A percentile compares a stretch with the other conserved stretches of the same genome.
Evolutionary conservation across 1,140 invertebrate species (phyloP).

Genomic region (Protaetia brevitarsis): DNA sequence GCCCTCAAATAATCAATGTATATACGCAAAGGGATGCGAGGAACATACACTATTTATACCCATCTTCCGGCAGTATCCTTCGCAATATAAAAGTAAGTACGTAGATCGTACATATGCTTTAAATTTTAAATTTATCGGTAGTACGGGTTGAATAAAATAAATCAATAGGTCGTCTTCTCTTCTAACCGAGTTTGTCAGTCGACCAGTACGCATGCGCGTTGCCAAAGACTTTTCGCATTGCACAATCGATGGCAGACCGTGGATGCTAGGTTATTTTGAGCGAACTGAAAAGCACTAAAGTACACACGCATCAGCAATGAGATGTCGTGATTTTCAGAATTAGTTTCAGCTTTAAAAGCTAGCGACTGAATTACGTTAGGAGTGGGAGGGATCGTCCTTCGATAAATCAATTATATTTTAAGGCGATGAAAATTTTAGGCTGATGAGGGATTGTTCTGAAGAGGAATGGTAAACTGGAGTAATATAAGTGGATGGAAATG

Average conservation of each 20-base stretch:
- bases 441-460: too few species aligned
- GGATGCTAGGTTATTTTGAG: not conserved
- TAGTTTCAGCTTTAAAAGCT: not conserved
- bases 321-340: not conserved
- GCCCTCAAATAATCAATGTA: too few species aligned
- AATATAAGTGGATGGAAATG: too few species aligned
- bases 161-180: constrained; percentile 1
- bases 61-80: too few species aligned
- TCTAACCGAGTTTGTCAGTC: not conserved
- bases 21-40: too few species aligned
- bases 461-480: too few species aligned
- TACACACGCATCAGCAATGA: not conserved
- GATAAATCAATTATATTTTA: too few species aligned
- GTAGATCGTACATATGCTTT: not conserved
- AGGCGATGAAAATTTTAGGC: too few species aligned
- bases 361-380: not conserved
- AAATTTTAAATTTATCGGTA: constrained; percentile 11
- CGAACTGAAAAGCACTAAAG: not conserved
- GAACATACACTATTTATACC: too few species aligned
- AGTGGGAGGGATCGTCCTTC: not conserved
- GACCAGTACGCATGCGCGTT: not conserved
- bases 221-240: not conserved
- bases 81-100: too few species aligned
- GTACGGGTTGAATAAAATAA: not conserved
- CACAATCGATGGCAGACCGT: constrained; percentile 8